Conservation (phyloP, 1,140 invertebrate genomes). For the Drosophila nebulosa region DNA sequence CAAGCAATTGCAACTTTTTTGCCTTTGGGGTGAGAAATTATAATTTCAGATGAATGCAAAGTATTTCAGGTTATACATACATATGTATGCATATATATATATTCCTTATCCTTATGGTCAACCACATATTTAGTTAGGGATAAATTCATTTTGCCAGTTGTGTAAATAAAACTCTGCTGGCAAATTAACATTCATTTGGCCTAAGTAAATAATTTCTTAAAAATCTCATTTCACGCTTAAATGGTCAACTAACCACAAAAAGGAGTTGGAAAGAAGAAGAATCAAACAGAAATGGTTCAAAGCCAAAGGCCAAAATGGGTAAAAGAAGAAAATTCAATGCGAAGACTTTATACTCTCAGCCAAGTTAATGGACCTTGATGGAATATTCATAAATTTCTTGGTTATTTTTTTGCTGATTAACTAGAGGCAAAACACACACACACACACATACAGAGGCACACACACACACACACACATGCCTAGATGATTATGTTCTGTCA, state of each 20-base stretch:
- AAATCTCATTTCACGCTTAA: conserved; percentile 74
- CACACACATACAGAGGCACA: conserved; percentile 5
- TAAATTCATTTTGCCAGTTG: neutral
- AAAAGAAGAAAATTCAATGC: neutral
- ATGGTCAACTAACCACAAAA: conserved; percentile 21
- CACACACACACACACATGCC: conserved; percentile 8
- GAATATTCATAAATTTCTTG: conserved; percentile 3
- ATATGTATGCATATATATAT: neutral
- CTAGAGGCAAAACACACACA: neutral
- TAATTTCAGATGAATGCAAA: neutral
- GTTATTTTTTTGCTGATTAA: neutral
- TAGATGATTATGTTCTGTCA: conserved; percentile 38
- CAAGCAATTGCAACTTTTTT: neutral
- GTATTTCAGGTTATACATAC: neutral
- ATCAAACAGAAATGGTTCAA: conserved; percentile 36
- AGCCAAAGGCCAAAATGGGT: neutral
- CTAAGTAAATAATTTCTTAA: conserved; percentile 56
- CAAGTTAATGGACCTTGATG: neutral
- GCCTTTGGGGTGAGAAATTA: neutral
- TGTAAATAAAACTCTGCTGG: neutral
- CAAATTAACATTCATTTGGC: conserved; percentile 2
- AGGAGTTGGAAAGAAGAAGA: conserved; percentile 18
- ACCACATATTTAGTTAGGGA: conserved; percentile 18
- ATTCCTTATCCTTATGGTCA: neutral
- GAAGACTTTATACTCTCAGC: neutral